Evolutionary conservation across 2,888 invertebrate species (phyloP), one percentile per base, ranked within the genome.

Genomic region (Apodemia arnacis): DNA sequence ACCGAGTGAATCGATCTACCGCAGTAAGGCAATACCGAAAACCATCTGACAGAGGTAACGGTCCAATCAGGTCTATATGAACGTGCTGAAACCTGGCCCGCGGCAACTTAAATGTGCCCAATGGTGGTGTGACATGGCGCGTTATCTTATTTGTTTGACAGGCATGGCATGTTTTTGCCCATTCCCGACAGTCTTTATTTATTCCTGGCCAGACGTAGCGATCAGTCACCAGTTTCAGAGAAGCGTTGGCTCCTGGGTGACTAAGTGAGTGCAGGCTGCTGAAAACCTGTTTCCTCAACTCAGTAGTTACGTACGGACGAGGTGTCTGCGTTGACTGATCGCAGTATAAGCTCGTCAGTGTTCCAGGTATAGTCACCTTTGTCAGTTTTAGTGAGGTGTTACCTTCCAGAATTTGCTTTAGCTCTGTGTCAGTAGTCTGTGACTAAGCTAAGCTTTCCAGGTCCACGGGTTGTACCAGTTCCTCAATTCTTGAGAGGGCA

Each of bases 1-100:
- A 84, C 82, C 95, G 88, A 1, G 96, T 95, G 78, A 91, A 95
- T 6, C 95, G 72, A 80, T 96, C 95, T n/a, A 95, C 87, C 10
- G 90, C 87, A 0, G 96, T 96, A 4, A 97, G 92, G 31, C 94
- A 92, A 83, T 96, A 96, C 5, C 90, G 85, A 78, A 85, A 94
- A 13, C 94, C 95, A 18, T 92, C 59, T 0, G 93, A 94, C 2
- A 82, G 10, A 24, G 96, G 96, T 13, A 97, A 85, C 0, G 97
- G 97, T 4, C 96, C 96, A 1, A 97, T 95, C 8, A 97, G 90
- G 89, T 97, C 96, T 3, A 97, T 93, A 89, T 97, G 96, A 7
- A 97, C 27, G 4, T 79, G 49, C 13, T 21, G 34, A 21, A 79
- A 79, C 21, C 79, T 95, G 77, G 80, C 95, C 5, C 75, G 72